phyloP scores from a whole-genome alignment of 2,113 vertebrate species.

The Channa argus region DNA sequence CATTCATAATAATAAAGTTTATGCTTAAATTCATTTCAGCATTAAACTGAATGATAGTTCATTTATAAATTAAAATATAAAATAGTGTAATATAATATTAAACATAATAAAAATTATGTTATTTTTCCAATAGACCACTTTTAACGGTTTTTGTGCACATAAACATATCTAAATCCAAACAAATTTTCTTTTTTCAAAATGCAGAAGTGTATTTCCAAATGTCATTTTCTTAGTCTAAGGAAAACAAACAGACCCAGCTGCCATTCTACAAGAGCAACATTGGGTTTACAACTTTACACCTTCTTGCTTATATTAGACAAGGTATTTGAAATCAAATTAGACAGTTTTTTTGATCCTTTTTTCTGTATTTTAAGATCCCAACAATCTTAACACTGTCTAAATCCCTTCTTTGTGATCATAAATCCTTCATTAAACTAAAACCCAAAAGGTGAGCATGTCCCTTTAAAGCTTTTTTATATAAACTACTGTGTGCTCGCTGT shows the following conservation, averaged over 20 bases:
- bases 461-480: constrained; percentile 44
- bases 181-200: not conserved
- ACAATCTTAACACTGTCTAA: constrained; percentile 5
- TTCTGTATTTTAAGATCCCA: not conserved
- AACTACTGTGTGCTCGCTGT: constrained; percentile 5
- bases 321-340: too few species aligned
- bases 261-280: not conserved
- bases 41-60: constrained; percentile 21
- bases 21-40: constrained; percentile 21
- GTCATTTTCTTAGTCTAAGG: not conserved
- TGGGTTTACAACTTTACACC: too few species aligned
- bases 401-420: constrained; percentile 39
- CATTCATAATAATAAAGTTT: constrained; percentile 13
- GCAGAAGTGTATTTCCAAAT: not conserved
- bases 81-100: not conserved
- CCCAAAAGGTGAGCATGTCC: constrained; percentile 22
- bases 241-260: not conserved
- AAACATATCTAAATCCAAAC: too few species aligned
- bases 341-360: not conserved
- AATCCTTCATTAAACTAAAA: constrained; percentile 56
- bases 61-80: constrained; percentile 1
- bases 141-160: not conserved
- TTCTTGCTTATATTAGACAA: not conserved
- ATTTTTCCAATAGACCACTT: not conserved
- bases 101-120: too few species aligned